These are phyloP conservation scores for Drosophila guanche DNA, from an alignment of 1,140 invertebrate species.

Conservation along the genomic window DNA sequence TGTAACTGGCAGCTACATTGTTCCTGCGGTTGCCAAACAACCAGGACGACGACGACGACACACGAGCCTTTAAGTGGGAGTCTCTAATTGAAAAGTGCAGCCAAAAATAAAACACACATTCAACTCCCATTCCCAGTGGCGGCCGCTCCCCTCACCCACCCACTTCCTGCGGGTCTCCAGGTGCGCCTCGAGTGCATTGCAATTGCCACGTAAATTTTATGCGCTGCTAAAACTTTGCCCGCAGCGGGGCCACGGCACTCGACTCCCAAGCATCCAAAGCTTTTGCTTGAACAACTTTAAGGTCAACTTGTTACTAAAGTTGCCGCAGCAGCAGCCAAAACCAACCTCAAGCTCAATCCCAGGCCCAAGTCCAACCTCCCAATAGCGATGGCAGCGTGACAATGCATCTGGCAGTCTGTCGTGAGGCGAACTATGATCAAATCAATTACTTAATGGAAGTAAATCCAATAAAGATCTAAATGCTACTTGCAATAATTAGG, in stretches of 20 bases:
- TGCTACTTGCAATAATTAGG: not conserved
- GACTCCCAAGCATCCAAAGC: constrained; percentile 31
- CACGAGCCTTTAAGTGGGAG: constrained; percentile 57
- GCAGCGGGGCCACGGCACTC: constrained; percentile 14
- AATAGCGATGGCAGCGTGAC: constrained; percentile 32
- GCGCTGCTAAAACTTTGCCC: constrained; percentile 44
- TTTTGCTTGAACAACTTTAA: constrained; percentile 52
- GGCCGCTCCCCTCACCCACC: not conserved
- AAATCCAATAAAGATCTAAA: too few species aligned
- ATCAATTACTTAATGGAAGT: too few species aligned
- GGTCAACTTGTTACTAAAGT: constrained; percentile 60
- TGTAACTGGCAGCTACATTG: constrained; percentile 52
- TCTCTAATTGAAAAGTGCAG: constrained; percentile 70
- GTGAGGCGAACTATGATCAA: too few species aligned
- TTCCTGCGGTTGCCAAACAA: constrained; percentile 61
- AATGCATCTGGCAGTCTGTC: not conserved
- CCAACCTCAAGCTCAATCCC: not conserved
- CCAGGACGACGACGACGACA: constrained; percentile 25
- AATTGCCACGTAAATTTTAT: constrained; percentile 60
- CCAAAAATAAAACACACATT: constrained; percentile 52
- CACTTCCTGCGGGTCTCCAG: constrained; percentile 33
- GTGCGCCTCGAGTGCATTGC: constrained; percentile 53
- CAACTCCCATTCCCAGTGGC: constrained; percentile 20
- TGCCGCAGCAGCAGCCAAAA: not conserved
- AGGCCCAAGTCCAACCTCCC: not conserved